A percentile compares a stretch with the other conserved stretches of the same genome.
phyloP scores from a whole-genome alignment of 2,797 vertebrate species.

The Leuciscus waleckii region DNA sequence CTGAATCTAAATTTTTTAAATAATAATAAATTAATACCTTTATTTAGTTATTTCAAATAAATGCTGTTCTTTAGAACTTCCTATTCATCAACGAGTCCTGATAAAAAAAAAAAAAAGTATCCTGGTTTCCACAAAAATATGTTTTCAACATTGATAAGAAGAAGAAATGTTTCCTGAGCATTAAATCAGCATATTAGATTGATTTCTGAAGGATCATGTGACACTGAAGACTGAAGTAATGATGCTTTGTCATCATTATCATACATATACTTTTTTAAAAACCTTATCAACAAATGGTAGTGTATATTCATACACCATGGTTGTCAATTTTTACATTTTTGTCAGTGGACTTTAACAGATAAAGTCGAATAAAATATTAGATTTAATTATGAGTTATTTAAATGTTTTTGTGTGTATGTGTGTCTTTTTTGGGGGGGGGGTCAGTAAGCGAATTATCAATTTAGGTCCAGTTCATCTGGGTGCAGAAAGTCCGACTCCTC shows the following conservation, averaged over 20 bases:
- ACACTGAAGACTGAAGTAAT: no score
- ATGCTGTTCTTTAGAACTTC: not conserved
- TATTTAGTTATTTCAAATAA: not conserved
- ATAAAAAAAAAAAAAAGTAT: not conserved
- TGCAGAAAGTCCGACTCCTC: constrained; percentile 80
- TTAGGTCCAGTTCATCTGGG: constrained; percentile 85
- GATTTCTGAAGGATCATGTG: not conserved
- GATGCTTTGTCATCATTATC: not conserved
- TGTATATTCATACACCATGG: not conserved
- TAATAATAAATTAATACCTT: not conserved
- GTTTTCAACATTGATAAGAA: not conserved
- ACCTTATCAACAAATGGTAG: not conserved
- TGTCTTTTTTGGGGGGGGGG: not conserved
- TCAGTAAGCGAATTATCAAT: constrained; percentile 88
- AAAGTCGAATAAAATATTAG: not conserved
- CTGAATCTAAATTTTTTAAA: not conserved
- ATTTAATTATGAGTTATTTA: not conserved
- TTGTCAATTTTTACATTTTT: not conserved
- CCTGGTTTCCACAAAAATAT: no score
- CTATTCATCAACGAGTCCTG: not conserved
- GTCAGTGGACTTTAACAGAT: not conserved
- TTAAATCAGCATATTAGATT: not conserved
- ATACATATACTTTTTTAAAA: no score
- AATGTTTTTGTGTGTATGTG: not conserved
- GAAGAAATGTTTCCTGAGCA: not conserved